Conservation (phyloP, 2,797 vertebrate genomes). For the Enteromius unitaeniatus region DNA sequence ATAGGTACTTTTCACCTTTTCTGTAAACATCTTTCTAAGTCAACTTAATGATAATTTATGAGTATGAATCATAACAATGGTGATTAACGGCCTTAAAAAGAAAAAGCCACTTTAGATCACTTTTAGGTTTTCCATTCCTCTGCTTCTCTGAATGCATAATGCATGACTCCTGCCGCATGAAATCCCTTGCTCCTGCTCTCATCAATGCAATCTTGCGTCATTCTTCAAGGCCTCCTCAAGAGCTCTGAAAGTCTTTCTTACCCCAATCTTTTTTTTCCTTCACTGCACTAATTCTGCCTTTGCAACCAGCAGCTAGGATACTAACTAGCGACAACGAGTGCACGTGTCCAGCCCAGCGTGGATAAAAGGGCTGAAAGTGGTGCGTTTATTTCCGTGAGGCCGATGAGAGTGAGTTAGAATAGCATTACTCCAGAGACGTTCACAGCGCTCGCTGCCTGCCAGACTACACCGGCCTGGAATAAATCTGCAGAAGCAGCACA, state of each 20-base stretch:
- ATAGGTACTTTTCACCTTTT: not conserved
- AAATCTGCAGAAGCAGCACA: constrained; percentile 1
- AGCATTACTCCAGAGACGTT: not conserved
- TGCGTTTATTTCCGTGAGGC: constrained; percentile 58
- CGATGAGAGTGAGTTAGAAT: constrained; percentile 50
- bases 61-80: not conserved
- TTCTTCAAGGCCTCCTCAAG: not conserved
- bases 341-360: constrained; percentile 1
- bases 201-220: not conserved
- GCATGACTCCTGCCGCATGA: not conserved
- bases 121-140: not conserved
- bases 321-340: not conserved
- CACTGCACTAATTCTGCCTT: constrained; percentile 9
- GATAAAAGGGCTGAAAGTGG: constrained; percentile 55
- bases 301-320: constrained; percentile 31
- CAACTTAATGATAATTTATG: not conserved
- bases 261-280: not conserved
- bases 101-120: not conserved
- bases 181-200: not conserved
- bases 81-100: not conserved
- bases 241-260: not conserved
- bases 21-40: not conserved
- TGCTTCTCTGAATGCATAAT: not conserved
- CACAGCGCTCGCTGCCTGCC: not conserved
- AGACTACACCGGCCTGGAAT: constrained; percentile 4